phyloP scores from a whole-genome alignment of 2,113 vertebrate genomes.

The Muntiacus muntjak region DNA sequence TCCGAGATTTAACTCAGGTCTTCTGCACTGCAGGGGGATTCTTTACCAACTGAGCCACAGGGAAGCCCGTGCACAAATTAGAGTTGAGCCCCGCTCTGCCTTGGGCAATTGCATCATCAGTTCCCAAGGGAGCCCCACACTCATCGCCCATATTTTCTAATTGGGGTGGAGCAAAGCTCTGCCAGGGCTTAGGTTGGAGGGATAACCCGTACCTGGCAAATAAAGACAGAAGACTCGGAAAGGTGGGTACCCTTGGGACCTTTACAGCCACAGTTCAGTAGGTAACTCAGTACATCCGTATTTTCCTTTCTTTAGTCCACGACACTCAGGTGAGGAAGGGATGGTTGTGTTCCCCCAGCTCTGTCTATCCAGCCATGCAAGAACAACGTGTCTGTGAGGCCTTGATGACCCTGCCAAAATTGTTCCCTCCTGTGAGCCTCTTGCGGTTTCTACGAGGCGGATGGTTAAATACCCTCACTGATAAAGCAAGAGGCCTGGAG shows the following conservation, averaged over 20 bases:
- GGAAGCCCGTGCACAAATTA: not conserved
- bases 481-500: not conserved
- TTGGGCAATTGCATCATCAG: too few species aligned
- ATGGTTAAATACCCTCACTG: not conserved
- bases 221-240: not conserved
- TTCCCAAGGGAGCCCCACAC: not conserved
- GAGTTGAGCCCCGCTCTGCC: not conserved
- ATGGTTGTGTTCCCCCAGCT: not conserved
- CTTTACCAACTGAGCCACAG: not conserved
- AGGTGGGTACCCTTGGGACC: rapidly evolving
- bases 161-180: not conserved
- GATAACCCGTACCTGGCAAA: rapidly evolving
- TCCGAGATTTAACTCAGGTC: not conserved
- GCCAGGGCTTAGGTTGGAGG: not conserved
- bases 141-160: not conserved
- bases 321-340: not conserved
- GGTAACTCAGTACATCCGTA: not conserved
- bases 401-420: not conserved
- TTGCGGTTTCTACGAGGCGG: rapidly evolving
- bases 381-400: not conserved
- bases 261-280: not conserved
- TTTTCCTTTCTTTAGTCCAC: not conserved
- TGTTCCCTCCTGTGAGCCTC: not conserved
- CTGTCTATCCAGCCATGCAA: not conserved
- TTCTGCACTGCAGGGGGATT: not conserved